Conservation (phyloP, 2,113 vertebrate species). For the Mystacornis crossleyi region DNA sequence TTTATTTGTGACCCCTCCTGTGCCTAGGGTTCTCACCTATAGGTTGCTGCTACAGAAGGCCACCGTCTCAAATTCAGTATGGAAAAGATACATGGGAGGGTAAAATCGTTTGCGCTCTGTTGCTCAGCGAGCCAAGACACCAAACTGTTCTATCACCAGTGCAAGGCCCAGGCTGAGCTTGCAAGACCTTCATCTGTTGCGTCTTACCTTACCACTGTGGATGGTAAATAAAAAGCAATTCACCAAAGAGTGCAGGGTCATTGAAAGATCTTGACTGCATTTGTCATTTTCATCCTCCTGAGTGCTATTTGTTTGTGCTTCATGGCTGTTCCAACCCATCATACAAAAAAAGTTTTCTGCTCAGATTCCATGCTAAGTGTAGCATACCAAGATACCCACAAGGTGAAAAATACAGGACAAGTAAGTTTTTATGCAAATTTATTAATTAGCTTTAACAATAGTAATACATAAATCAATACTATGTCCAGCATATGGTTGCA, state of each 20-base stretch:
- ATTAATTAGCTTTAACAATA: slow-evolving; percentile 51
- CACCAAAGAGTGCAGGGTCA: neutral
- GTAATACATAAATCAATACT: slow-evolving; percentile 57
- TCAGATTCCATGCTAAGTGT: neutral
- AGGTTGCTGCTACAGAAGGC: neutral
- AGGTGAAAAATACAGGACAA: neutral
- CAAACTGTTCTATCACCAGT: neutral
- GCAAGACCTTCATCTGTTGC: neutral
- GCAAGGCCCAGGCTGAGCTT: neutral
- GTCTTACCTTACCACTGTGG: neutral
- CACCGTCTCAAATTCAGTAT: neutral
- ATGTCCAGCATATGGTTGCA: slow-evolving; percentile 61
- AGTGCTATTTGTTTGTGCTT: neutral
- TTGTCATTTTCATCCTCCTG: neutral
- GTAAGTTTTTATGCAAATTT: slow-evolving; percentile 30
- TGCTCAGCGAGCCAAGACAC: neutral
- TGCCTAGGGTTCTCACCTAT: neutral
- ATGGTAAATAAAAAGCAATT: neutral
- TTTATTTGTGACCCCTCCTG: neutral
- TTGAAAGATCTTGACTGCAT: neutral
- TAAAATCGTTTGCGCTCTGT: neutral
- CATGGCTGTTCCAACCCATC: neutral
- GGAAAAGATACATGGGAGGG: neutral
- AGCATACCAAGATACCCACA: neutral
- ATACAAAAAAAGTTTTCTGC: neutral